These are phyloP conservation scores for Pristionchus mayeri DNA, from an alignment of 2,888 invertebrate genomes.

Conservation along the genomic window DNA sequence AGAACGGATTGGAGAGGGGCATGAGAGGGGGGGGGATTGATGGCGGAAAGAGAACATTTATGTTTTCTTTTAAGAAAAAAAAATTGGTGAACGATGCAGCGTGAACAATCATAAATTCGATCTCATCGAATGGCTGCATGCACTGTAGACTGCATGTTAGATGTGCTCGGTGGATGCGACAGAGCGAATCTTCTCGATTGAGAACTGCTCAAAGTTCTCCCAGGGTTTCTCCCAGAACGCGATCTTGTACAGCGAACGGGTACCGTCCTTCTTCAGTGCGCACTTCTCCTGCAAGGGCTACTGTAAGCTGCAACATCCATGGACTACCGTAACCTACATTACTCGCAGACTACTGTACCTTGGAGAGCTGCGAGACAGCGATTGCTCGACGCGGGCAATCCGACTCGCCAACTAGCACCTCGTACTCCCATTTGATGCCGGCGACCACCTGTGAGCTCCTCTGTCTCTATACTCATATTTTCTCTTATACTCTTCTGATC, in stretches of 20 bases:
- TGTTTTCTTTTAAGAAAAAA: no score
- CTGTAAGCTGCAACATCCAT: not conserved
- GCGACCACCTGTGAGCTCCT: constrained; percentile 64
- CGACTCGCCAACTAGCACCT: constrained; percentile 63
- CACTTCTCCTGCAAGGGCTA: constrained; percentile 54
- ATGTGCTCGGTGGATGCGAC: constrained; percentile 59
- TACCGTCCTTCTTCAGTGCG: constrained; percentile 57
- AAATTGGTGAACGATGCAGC: no score
- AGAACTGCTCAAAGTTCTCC: constrained; percentile 68
- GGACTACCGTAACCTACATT: not conserved
- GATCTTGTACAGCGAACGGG: constrained; percentile 61
- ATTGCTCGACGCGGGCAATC: constrained; percentile 50
- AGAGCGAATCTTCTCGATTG: constrained; percentile 61
- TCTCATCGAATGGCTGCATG: no score
- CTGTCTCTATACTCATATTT: constrained; percentile 59
- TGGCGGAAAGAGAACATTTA: no score
- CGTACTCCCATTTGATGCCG: constrained; percentile 58
- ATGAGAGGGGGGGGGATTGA: no score
- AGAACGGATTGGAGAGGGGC: no score
- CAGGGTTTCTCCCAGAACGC: constrained; percentile 67
- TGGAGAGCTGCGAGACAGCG: not conserved
- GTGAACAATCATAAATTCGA: no score
- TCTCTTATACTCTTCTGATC: no score
- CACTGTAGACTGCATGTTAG: no score
- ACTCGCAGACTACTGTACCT: not conserved